Conservation (phyloP, 2,113 vertebrate genomes). For the Suncus etruscus region DNA sequence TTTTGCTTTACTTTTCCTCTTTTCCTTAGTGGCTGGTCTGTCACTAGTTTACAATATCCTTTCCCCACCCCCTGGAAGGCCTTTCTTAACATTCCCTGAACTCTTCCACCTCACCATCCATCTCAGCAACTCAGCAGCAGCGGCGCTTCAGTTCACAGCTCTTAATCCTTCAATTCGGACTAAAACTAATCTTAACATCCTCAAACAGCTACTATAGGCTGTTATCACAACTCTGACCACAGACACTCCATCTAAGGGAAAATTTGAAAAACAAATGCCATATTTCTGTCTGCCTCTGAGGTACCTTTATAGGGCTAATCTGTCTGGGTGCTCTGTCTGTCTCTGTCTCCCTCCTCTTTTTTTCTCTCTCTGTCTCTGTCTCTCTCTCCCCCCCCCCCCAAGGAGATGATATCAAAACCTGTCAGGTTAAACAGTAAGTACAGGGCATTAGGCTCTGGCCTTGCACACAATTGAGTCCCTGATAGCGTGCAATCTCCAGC, state of each 20-base stretch:
- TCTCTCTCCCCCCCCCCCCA: too few species aligned
- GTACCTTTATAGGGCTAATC: background rate
- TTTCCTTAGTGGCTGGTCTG: constrained; percentile 6
- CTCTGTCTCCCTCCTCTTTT: background rate
- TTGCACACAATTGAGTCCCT: too few species aligned
- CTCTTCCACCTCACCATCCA: background rate
- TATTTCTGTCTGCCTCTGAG: constrained; percentile 38
- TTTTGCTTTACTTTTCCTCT: constrained; percentile 24
- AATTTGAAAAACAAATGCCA: constrained; percentile 1
- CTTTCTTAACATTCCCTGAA: background rate
- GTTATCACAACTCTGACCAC: background rate
- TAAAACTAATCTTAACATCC: background rate
- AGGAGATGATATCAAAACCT: too few species aligned
- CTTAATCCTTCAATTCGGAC: constrained; percentile 41
- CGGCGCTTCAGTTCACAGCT: background rate
- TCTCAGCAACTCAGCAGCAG: background rate
- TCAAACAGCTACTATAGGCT: constrained; percentile 24
- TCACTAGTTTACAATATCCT: background rate
- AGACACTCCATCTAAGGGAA: constrained; percentile 6
- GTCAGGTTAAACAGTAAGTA: too few species aligned
- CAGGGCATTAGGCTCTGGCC: too few species aligned
- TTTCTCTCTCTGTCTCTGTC: too few species aligned
- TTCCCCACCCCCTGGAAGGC: constrained; percentile 1
- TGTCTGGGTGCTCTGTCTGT: background rate
- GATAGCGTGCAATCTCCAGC: too few species aligned